These are phyloP conservation scores for Selene dorsalis DNA, from an alignment of 2,797 vertebrate species.

Conservation along the genomic window DNA sequence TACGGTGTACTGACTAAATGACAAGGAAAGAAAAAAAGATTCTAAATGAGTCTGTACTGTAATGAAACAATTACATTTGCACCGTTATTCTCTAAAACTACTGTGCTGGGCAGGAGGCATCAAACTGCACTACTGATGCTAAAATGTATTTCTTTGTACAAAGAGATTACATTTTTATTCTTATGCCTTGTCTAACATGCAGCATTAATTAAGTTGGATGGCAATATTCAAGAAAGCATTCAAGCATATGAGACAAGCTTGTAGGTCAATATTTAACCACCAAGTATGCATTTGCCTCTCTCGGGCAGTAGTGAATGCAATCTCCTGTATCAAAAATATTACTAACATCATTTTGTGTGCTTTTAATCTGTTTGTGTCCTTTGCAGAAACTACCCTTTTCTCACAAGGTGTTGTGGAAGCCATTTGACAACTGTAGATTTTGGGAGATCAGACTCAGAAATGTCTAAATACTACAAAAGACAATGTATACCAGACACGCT, in stretches of 20 bases:
- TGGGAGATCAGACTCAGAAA: not conserved
- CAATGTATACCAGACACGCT: no score
- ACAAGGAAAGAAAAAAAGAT: not conserved
- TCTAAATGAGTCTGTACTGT: not conserved
- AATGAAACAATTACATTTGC: not conserved
- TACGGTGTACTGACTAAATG: no score
- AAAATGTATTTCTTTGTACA: not conserved
- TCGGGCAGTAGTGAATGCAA: not conserved
- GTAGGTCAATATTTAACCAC: conserved; percentile 23
- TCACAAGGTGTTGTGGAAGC: not conserved
- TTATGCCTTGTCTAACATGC: conserved; percentile 3
- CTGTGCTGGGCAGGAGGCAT: not conserved
- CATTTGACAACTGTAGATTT: not conserved
- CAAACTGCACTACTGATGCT: conserved; percentile 1
- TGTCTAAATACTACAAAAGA: conserved; percentile 14
- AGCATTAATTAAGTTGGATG: conserved; percentile 5
- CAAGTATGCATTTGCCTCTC: not conserved
- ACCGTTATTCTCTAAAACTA: not conserved
- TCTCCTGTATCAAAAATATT: conserved; percentile 16
- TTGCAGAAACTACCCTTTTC: not conserved
- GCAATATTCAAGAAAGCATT: conserved; percentile 40
- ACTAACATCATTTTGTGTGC: not conserved
- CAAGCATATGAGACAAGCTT: conserved; percentile 3
- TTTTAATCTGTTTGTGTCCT: not conserved
- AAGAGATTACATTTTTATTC: conserved; percentile 7